Base-by-base conservation (phyloP, 2,113 vertebrate species). In the Athene cunicularia region DNA sequence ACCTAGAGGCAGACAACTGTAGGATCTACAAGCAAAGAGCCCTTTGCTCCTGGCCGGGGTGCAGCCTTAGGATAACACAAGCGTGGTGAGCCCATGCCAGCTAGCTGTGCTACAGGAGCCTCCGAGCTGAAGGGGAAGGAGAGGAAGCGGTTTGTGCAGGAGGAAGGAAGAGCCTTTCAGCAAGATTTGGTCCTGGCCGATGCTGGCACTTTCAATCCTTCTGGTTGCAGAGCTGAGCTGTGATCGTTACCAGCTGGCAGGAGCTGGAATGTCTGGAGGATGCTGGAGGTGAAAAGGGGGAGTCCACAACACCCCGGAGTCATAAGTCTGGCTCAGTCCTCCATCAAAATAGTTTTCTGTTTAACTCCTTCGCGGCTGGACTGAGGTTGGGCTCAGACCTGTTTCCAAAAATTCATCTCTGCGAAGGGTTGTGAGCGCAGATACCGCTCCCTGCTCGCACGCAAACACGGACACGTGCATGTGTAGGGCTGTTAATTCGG, bases 51-150 rank as follows among this genome's bases (percentile, higher is more conserved):
- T 68, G 71, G 49, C 24, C 1, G 4, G 28, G n/a, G 22, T 80
- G 45, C 59, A 96, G 67, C 79, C 55, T 50, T 70, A 80, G 0
- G 4, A 6, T 72, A 56, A 33, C 11, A 2, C 43, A 43, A 26
- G 26, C 0, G 3, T 33, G 9, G 55, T 22, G 49, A 87, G 41
- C 68, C 60, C 4, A 0, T 52, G 50, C 20, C 60, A 71, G 33
- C 50, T 9, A 6, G 32, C 14, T 0, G 0, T 39, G 53, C 58
- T 47, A 22, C 33, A 15, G 56, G 30, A 81, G 32, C 19, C 53
- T 64, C 37, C 0, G 1, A 55, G 50, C 35, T 76, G 75, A 71
- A 74, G 59, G 37, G 32, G 33, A 67, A 68, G 62, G 53, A n/a
- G n/a, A 53, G 12, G 20, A 75, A 75, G 56, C 3, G 0, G 6